These are phyloP conservation scores for Diorhabda sublineata DNA, from an alignment of 1,140 invertebrate genomes.

Conservation along the genomic window DNA sequence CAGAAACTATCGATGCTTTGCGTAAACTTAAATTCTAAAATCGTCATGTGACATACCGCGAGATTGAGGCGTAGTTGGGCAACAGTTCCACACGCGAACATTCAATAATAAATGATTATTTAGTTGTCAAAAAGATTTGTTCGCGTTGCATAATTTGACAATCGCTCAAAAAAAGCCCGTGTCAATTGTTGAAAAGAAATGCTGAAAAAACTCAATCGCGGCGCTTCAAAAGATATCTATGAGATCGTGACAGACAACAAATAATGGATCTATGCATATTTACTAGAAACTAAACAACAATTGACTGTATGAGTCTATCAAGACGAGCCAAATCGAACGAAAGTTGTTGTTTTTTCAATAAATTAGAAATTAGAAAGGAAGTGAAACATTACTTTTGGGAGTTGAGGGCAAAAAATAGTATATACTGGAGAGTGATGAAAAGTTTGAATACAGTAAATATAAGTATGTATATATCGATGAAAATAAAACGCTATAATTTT, in stretches of 20 bases:
- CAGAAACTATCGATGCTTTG: constrained; percentile 20
- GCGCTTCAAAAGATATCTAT: not conserved
- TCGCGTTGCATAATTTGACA: too few relatives aligned
- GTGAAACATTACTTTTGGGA: too few relatives aligned
- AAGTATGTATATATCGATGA: too few relatives aligned
- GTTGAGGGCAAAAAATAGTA: too few relatives aligned
- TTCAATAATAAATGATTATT: not conserved
- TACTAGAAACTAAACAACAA: constrained; percentile 18
- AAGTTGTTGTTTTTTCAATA: not conserved
- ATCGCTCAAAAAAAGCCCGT: too few relatives aligned
- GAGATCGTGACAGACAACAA: constrained; percentile 15
- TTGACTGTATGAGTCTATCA: constrained; percentile 20
- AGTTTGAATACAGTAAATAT: too few relatives aligned
- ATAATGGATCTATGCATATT: constrained; percentile 15
- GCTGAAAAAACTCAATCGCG: not conserved
- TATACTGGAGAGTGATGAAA: too few relatives aligned
- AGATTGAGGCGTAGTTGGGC: not conserved
- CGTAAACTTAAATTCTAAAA: constrained; percentile 8
- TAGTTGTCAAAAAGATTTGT: too few relatives aligned
- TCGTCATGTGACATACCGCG: constrained; percentile 3
- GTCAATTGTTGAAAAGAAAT: not conserved
- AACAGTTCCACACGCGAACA: not conserved
- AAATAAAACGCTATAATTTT: too few relatives aligned
- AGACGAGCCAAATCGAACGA: not conserved
- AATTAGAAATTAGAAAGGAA: too few relatives aligned